Evolutionary conservation across 2,888 invertebrate species (phyloP), one percentile per base, ranked within the genome.

Genomic region (Watsonalla cultraria): DNA sequence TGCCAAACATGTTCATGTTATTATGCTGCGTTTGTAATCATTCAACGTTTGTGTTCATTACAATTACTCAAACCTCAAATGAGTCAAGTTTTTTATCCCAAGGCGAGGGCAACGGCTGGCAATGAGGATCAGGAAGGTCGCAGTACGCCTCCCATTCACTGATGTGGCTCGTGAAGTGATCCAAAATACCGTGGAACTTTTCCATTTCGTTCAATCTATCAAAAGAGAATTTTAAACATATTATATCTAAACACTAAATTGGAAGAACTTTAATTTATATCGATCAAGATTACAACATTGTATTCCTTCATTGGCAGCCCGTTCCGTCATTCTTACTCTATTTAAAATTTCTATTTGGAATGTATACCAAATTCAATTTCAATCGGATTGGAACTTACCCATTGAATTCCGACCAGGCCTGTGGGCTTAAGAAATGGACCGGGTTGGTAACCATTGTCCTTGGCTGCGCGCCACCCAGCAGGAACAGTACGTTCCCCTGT

Each of bases 401-500:
- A 56, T 82, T 84, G 11, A 91, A 83, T 55, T 90, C 89, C 0
- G 76, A 57, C 91, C 91, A 91, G 35, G 81, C 82, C 51, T 86
- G 81, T 4, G 86, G 83, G 39, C 83, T 84, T 46, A 91, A 78
- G 66, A 90, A 91, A 1, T 62, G 45, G 7, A 84, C 84, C 0
- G 90, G 90, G 60, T 84, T 86, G n/a, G 71, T 75, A 0, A 70
- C 75, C 7, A 84, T 62, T 49, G 76, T 61, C 0, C 80, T 70
- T 5, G 87, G 79, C 47, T 84, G 81, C 46, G 96, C 97, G 35
- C 98, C 98, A 0, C 96, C 97, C 62, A 98, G 77, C 15, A 98
- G 84, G 82, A 98, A 98, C 91, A 96, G 92, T 93, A 97, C 97
- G 74, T 97, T 94, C 0, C 87, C 69, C 45, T 91, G 78, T 57